A percentile compares a stretch with the other conserved stretches of the same genome.
phyloP scores from a whole-genome alignment of 1,140 invertebrate species.

The Caligus rogercresseyi region DNA sequence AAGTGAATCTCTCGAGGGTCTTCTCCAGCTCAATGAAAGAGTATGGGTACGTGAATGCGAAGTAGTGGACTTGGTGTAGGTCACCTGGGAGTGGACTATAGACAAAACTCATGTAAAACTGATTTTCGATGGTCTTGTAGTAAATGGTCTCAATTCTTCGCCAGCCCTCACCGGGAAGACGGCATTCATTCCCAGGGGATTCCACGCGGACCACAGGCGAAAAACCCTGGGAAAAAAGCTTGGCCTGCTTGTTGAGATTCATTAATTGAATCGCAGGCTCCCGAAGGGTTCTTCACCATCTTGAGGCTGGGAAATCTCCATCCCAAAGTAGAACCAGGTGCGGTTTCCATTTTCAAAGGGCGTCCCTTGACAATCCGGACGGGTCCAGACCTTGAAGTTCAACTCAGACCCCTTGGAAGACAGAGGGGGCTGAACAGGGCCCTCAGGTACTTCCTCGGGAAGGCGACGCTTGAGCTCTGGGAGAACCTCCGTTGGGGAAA shows the following conservation, averaged over 20 bases:
- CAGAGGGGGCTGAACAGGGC: conserved; percentile 20
- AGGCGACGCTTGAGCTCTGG: neutral
- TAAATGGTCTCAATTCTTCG: neutral
- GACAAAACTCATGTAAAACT: conserved; percentile 3
- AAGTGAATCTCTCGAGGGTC: conserved; percentile 28
- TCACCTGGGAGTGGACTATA: neutral
- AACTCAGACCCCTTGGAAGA: conserved; percentile 35
- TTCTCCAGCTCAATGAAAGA: conserved; percentile 56
- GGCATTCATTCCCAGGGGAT: conserved; percentile 46
- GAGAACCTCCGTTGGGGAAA: neutral
- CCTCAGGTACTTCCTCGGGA: neutral
- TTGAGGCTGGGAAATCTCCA: conserved; percentile 33
- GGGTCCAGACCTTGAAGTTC: conserved; percentile 68
- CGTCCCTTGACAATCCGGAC: conserved; percentile 67
- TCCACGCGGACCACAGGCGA: conserved; percentile 45
- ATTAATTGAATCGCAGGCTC: conserved; percentile 55
- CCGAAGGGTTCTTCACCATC: conserved; percentile 25
- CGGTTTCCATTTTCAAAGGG: conserved; percentile 74
- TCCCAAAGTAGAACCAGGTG: conserved; percentile 87
- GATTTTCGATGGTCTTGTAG: conserved; percentile 1
- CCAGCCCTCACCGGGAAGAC: conserved; percentile 39
- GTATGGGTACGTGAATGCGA: conserved; percentile 82
- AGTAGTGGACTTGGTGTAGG: conserved; percentile 39
- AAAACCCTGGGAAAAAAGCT: conserved; percentile 80
- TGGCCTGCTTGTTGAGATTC: conserved; percentile 71